These are phyloP conservation scores for Polia nebulosa DNA, from an alignment of 2,888 invertebrate species.

Conservation along the genomic window DNA sequence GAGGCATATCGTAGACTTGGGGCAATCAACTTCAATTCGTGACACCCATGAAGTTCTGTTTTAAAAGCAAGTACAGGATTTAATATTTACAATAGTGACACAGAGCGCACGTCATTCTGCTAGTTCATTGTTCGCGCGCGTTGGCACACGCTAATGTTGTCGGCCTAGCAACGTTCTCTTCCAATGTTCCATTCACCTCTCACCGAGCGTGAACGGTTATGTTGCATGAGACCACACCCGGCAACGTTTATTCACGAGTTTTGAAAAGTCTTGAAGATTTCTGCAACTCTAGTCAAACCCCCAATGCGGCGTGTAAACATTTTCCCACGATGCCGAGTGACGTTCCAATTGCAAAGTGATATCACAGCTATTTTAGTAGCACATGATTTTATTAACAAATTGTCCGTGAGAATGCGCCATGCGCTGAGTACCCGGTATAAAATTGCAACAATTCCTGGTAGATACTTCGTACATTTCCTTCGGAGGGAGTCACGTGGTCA, in stretches of 20 bases:
- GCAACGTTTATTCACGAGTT: constrained; percentile 51
- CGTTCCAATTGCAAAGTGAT: constrained; percentile 69
- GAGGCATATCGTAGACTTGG: constrained; percentile 1
- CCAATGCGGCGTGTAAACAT: constrained; percentile 52
- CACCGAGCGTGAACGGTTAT: constrained; percentile 87
- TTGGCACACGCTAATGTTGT: constrained; percentile 87
- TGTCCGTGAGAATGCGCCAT: constrained; percentile 61
- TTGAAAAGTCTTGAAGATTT: constrained; percentile 55
- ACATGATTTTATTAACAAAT: constrained; percentile 68
- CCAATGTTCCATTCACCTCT: constrained; percentile 89
- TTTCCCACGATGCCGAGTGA: constrained; percentile 71
- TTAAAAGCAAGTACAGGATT: constrained; percentile 56
- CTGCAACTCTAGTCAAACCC: constrained; percentile 51
- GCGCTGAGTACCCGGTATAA: constrained; percentile 46
- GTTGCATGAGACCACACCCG: constrained; percentile 73
- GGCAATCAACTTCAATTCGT: constrained; percentile 49
- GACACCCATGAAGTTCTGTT: constrained; percentile 55
- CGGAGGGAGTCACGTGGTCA: constrained; percentile 14
- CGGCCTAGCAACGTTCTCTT: constrained; percentile 87
- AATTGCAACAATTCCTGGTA: constrained; percentile 57
- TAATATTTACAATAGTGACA: constrained; percentile 74
- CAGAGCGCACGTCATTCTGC: constrained; percentile 80
- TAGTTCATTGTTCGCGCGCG: constrained; percentile 89
- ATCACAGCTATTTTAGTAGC: constrained; percentile 72
- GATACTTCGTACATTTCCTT: constrained; percentile 26